Base-by-base conservation (phyloP, 2,113 vertebrate genomes). In the Bufo gargarizans region DNA sequence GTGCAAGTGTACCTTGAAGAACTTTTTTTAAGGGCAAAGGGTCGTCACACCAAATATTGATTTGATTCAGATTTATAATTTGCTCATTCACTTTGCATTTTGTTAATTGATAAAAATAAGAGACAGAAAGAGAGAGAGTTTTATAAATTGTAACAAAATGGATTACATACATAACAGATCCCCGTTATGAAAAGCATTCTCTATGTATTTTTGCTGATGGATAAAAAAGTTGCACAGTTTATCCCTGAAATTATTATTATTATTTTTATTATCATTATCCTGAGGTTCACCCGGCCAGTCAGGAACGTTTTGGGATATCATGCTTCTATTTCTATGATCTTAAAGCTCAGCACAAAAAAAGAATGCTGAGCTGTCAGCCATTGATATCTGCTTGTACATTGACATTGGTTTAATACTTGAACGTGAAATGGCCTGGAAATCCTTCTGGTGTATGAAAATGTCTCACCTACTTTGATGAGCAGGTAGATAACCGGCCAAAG, bases 401-500 rank as follows among this genome's bases (percentile, higher is more conserved):
- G 77, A 56, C n/a, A 79, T 22, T 79, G 77, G 50, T 79, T 56
- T 79, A 56, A 33, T 79, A 79, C 77, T 58, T 79, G 9, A 79
- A 79, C 50, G 20, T 79, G 56, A 33, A 56, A 12, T 79, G 77
- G n/a, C 50, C 77, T 56, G 77, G 22, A 56, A 53, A 56, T 55
- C 49, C 76, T 56, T 79, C 77, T 56, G 77, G 11, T 33, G 20
- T 22, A 20, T 79, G 53, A 77, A 2, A 77, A 79, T 77, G 19
- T 12, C 17, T 53, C 14, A 9, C 14, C 19, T 53, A 12, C 14
- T n/a, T n/a, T 17, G 20, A 17, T 11, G 74, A 13, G 10, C 3
- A 50, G 49, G 53, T 11, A 50, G 50, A 53, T 49, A 78, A 55
- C 2, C 55, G 19, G 53, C 9, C 49, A 20, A 20, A 53, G 50